Conservation (phyloP, 1,140 invertebrate species). For the Apocrypta bakeri region DNA sequence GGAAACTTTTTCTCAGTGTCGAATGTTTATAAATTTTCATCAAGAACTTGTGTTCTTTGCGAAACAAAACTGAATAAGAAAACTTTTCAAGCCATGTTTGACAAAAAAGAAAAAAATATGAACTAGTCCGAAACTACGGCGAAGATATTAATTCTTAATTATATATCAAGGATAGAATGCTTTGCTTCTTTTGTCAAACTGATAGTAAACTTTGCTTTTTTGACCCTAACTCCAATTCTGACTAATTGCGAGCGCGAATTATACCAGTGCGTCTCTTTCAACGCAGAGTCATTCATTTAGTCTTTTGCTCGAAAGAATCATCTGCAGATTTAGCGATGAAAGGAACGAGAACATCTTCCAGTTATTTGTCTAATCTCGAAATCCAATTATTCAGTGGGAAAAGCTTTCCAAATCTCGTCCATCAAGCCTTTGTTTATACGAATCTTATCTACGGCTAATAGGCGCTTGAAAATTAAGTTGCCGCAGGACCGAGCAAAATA, state of each 20-base stretch:
- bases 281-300: too few species aligned
- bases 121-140: constrained; percentile 23
- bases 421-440: constrained; percentile 44
- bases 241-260: constrained; percentile 46
- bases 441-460: constrained; percentile 46
- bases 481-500: constrained; percentile 6
- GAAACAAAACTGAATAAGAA: constrained; percentile 16
- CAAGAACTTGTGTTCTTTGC: not conserved
- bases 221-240: constrained; percentile 49
- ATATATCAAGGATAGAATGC: constrained; percentile 24
- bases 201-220: constrained; percentile 42
- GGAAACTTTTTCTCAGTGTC: not conserved
- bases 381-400: too few species aligned
- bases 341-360: not conserved
- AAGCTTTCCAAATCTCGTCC: constrained; percentile 7
- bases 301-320: too few species aligned
- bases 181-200: constrained; percentile 43
- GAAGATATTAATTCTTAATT: constrained; percentile 51
- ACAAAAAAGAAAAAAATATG: not conserved
- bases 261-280: too few species aligned
- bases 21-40: constrained; percentile 37
- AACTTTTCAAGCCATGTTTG: constrained; percentile 14
- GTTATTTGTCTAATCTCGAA: not conserved
- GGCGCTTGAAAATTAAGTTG: constrained; percentile 23
- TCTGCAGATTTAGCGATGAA: not conserved